Evolutionary conservation across 2,888 invertebrate genomes (phyloP), one percentile per base, ranked within the genome.

Genomic region (Rhaphigaster nebulosa): DNA sequence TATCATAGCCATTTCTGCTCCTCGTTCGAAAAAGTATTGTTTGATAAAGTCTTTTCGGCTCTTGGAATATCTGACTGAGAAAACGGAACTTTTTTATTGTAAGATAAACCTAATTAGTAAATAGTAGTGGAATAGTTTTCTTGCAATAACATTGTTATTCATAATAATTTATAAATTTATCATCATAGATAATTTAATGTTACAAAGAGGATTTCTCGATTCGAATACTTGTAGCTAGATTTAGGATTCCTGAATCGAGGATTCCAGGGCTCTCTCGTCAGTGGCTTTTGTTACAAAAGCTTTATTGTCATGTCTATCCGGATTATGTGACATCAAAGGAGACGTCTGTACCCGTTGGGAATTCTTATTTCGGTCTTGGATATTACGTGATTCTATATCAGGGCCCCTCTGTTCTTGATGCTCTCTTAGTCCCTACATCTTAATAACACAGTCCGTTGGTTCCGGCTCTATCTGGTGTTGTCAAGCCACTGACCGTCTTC

Each of bases 371-470:
- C 65, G 29, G 29, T 2, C 65, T 65, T 29, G n/a, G 65, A 65
- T 65, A 65, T 65, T 65, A 65, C 65, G 65, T 65, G 65, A 65
- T 65, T 65, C 65, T 65, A 65, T 65, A 65, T 65, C 65, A 29
- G n/a, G 80, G 1, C 80, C 8, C 12, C 41, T 23, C 80, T 41
- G 41, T 41, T 80, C 80, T 80, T 38, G 41, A 41, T 41, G 80
- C 23, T 23, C 80, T 80, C 80, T 41, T 80, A 41, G 80, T 38
- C 41, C 80, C 41, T 8, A 41, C 80, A 80, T 80, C 80, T 80
- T 80, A 65, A 80, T 80, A 80, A 38, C 76, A 76, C 80, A 41
- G 80, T 41, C 80, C 80, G 80, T 80, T 80, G 80, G 80, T 26
- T 80, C 80, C 41, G 80, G 65, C 29, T 65, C 65, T 65, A 65